Evolutionary conservation across 92 coral and sea anemone genomes (phyloP), one percentile per base, ranked within the genome.

Genomic region (Chrysogorgia sp.): DNA sequence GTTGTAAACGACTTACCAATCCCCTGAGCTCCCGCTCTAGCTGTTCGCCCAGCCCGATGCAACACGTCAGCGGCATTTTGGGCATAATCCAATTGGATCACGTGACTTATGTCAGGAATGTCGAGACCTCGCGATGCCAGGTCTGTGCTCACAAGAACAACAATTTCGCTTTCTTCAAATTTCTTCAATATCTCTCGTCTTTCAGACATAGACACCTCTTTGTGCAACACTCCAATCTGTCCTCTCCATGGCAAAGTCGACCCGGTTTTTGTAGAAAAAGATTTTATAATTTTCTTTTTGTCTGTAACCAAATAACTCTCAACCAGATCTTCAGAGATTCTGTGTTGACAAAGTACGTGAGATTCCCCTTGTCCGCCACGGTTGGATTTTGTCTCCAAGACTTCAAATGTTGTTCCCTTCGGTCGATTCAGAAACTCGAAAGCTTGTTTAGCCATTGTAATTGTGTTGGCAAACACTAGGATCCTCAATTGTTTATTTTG

Each of bases 21-120:
- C 29, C 99, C 97, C 20, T 49, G 25, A 0, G 92, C 71, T 22
- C 98, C 98, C 13, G 92, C 98, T 35, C 99, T 92, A 0, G 99
- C 99, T 7, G 99, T 92, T 32, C 99, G 65, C 21, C 99, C 99
- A 40, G 91, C 88, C 34, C 99, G 81, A 85, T 96, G 99, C 65
- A 96, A 68, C 58, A 92, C 86, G 19, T 82, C 86, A 2, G 96
- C 90, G 43, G 97, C 91, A 77, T 91, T 88, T 28, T 87, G 76
- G 15, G 98, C 97, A 79, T 89, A 94, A 84, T 91, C 98, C 70
- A 91, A 81, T 83, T 94, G 98, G 70, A 94, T 77, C 90, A 94
- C 98, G 76, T 94, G 98, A 64, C 87, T 94, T 0, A 94, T 83
- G 83, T 89, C 87, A 67, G 82, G 88, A 63, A 94, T 89, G 62